Conservation (phyloP, 2,888 invertebrate genomes). For the Monopis laevigella region DNA sequence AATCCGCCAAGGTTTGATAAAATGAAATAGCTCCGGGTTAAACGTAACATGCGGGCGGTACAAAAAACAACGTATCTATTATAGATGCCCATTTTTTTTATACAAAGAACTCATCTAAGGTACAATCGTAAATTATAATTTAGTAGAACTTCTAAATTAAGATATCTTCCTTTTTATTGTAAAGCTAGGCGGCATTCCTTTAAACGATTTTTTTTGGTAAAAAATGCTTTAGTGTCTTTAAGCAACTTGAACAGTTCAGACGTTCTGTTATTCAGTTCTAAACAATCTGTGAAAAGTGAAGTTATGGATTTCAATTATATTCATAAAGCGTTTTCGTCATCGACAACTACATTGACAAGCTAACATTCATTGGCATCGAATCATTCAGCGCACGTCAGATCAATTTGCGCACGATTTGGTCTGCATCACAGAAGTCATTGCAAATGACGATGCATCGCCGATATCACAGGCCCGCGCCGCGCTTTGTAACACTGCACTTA, state of each 20-base stretch:
- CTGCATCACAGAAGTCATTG: conserved; percentile 20
- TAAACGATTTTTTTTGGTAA: conserved; percentile 4
- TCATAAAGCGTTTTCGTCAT: neutral
- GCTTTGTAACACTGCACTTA: neutral
- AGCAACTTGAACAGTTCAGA: conserved; percentile 1
- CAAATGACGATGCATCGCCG: conserved; percentile 14
- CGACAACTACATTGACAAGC: too few relatives aligned
- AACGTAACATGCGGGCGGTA: conserved; percentile 40
- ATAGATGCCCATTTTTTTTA: conserved; percentile 53
- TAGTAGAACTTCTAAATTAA: conserved; percentile 56
- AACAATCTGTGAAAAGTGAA: too few relatives aligned
- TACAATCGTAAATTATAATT: conserved; percentile 64
- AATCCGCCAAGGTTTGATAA: too few relatives aligned
- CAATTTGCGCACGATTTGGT: conserved; percentile 36
- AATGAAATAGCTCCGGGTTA: conserved; percentile 35
- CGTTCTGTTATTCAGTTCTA: too few relatives aligned
- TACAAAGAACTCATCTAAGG: conserved; percentile 36
- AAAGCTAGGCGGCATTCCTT: conserved; percentile 48
- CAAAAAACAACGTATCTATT: conserved; percentile 60
- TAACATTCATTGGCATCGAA: too few relatives aligned
- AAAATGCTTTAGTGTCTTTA: conserved; percentile 5
- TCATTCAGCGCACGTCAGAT: conserved; percentile 34
- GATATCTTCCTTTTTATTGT: conserved; percentile 49
- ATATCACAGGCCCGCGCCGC: conserved; percentile 7
- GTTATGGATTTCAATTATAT: neutral